A percentile compares a stretch with the other conserved stretches of the same genome.
Conservation (phyloP, 2,888 invertebrate species). For the Sarcophaga rosellei region DNA sequence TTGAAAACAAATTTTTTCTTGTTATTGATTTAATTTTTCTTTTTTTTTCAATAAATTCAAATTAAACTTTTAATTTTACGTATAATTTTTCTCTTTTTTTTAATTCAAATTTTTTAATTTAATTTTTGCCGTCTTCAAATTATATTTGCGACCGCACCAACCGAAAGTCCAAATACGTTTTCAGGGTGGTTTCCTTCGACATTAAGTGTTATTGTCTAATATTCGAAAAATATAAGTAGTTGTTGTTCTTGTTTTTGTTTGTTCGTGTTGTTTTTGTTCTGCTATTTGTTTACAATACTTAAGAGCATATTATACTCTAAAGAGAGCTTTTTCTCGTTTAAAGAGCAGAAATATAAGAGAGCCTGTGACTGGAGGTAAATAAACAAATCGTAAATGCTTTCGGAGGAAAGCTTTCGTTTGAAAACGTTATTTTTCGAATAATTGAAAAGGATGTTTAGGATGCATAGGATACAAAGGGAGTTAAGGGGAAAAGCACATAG, state of each 20-base stretch:
- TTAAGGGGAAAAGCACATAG: no score
- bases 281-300: not conserved
- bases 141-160: conserved; percentile 77
- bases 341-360: not conserved
- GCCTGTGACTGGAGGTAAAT: not conserved
- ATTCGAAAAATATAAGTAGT: conserved; percentile 51
- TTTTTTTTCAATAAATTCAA: conserved; percentile 31
- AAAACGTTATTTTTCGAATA: no score
- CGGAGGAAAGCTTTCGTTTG: not conserved
- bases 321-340: not conserved
- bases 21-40: not conserved
- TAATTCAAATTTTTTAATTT: not conserved
- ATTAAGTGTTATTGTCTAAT: conserved; percentile 64
- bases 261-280: not conserved
- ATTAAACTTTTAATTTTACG: conserved; percentile 39
- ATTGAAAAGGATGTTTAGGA: no score
- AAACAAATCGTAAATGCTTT: no score
- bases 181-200: conserved; percentile 76
- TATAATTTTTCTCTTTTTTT: not conserved
- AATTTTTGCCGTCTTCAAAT: not conserved
- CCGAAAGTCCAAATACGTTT: conserved; percentile 80
- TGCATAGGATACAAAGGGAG: no score
- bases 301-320: conserved; percentile 24
- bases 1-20: not conserved
- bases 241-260: conserved; percentile 21